Evolutionary conservation across 1,140 invertebrate species (phyloP).

Genomic region (Drosophila azteca): DNA sequence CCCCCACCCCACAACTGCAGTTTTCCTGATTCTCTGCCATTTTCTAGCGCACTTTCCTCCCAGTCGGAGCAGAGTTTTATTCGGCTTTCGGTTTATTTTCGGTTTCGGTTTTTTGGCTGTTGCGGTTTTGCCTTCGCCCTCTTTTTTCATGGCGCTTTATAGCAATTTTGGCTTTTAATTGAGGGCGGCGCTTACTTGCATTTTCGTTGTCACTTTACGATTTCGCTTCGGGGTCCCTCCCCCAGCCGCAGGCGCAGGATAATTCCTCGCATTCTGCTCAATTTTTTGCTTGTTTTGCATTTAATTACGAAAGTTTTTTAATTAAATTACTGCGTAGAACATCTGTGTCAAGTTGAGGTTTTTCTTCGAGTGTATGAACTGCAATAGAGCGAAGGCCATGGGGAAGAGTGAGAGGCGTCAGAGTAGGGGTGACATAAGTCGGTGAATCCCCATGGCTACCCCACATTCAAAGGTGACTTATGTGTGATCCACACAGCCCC

Average conservation of each 20-base stretch:
- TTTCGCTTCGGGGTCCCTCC: constrained; percentile 25
- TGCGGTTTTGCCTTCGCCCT: constrained; percentile 46
- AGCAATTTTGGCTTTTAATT: constrained; percentile 78
- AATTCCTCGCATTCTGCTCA: constrained; percentile 36
- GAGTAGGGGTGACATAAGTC: neutral
- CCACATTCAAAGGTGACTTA: no score
- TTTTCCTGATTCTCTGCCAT: constrained; percentile 24
- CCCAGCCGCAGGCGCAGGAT: constrained; percentile 10
- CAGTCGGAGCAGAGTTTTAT: constrained; percentile 40
- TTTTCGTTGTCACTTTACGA: constrained; percentile 78
- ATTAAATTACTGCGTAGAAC: constrained; percentile 77
- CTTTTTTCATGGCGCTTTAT: constrained; percentile 65
- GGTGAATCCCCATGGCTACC: constrained; percentile 21
- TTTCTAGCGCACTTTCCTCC: constrained; percentile 29
- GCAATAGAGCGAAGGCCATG: constrained; percentile 38
- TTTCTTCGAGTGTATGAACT: constrained; percentile 38
- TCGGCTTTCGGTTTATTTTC: constrained; percentile 39
- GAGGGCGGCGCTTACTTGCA: constrained; percentile 75
- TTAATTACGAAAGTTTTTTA: constrained; percentile 82
- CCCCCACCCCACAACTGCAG: constrained; percentile 17
- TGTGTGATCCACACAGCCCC: no score
- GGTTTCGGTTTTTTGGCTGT: constrained; percentile 28
- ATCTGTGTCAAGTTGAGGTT: constrained; percentile 75
- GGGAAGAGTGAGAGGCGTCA: neutral
- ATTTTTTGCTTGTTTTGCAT: constrained; percentile 64